Conservation (phyloP, 2,888 invertebrate genomes). For the Dorcus parallelipipedus region DNA sequence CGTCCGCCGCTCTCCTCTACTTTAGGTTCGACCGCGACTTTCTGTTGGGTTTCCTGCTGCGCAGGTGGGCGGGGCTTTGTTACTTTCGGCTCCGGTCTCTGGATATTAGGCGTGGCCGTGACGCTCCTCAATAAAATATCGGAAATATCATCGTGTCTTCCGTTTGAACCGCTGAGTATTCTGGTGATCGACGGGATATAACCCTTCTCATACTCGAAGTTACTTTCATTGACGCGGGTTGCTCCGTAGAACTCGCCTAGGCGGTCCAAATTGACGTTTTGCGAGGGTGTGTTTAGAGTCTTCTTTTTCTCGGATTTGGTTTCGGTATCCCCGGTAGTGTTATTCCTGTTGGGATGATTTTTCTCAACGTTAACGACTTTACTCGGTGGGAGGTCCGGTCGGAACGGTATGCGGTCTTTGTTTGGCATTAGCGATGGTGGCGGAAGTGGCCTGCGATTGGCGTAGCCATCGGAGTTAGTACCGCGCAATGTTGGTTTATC, state of each 20-base stretch:
- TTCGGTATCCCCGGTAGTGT: constrained; percentile 22
- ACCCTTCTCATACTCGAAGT: constrained; percentile 47
- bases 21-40: not conserved
- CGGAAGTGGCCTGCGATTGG: constrained; percentile 75
- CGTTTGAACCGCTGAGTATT: constrained; percentile 82
- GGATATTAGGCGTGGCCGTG: constrained; percentile 53
- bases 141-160: constrained; percentile 76
- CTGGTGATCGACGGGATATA: constrained; percentile 77
- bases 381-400: constrained; percentile 59
- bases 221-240: constrained; percentile 41
- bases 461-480: constrained; percentile 62
- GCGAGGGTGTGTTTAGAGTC: constrained; percentile 71
- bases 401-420: constrained; percentile 78
- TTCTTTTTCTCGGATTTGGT: constrained; percentile 62
- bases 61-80: constrained; percentile 6
- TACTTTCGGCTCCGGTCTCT: constrained; percentile 27
- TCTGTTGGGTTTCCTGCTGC: constrained; percentile 5
- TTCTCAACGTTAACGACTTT: constrained; percentile 42
- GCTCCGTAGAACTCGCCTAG: constrained; percentile 44
- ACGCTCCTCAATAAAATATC: constrained; percentile 70
- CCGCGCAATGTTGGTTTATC: constrained; percentile 79
- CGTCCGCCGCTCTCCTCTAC: constrained; percentile 3
- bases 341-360: constrained; percentile 16
- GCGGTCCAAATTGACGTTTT: constrained; percentile 52
- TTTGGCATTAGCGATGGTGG: constrained; percentile 79